Evolutionary conservation across 2,113 vertebrate genomes (phyloP), one percentile per base, ranked within the genome.

Genomic region (Herpailurus yagouaroundi): DNA sequence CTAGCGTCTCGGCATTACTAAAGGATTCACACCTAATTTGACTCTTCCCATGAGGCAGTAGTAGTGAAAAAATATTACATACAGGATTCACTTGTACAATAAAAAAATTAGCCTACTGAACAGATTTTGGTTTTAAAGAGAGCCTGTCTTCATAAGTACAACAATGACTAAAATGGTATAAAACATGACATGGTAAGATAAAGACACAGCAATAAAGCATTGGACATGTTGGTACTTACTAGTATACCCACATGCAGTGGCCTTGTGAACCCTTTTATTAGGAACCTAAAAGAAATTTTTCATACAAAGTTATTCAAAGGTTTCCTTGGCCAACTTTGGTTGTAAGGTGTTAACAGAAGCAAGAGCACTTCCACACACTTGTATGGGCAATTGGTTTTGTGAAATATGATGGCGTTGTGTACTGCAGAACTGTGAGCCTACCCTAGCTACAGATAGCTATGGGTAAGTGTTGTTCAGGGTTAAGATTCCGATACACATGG

Each of bases 321-420:
- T 96, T 96, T 97, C 84, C 69, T 95, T 97, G 96, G 98, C 48
- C 94, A 97, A 93, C 93, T 92, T 96, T 86, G 91, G 84, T 93
- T 84, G 97, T 95, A 92, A 98, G 86, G 89, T 95, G 29, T 95
- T 97, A 80, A 77, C 95, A 96, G 96, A 98, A 97, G 97, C 91
- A 97, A 96, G 97, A 98, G 98, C 91, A 97, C 77, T 98, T 98
- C 95, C 92, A 97, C 98, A 98, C 97, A 83, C 94, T 97, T 98
- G 91, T 95, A 88, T 96, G 98, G 98, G 91, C 93, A 97, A 18
- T 85, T 97, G 97, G 95, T 96, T 97, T 98, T 97, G 71, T 57
- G 13, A 97, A 96, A 73, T 85, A 41, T 80, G 81, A 88, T 94
- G 94, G 79, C 23, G 4, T 98, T 98, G 83, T 97, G 76, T 96